Percentiles rank a stretch among this genome's conserved stretches.
Evolutionary conservation across 2,113 vertebrate genomes (phyloP).

Genomic region (Neogobius melanostomus): DNA sequence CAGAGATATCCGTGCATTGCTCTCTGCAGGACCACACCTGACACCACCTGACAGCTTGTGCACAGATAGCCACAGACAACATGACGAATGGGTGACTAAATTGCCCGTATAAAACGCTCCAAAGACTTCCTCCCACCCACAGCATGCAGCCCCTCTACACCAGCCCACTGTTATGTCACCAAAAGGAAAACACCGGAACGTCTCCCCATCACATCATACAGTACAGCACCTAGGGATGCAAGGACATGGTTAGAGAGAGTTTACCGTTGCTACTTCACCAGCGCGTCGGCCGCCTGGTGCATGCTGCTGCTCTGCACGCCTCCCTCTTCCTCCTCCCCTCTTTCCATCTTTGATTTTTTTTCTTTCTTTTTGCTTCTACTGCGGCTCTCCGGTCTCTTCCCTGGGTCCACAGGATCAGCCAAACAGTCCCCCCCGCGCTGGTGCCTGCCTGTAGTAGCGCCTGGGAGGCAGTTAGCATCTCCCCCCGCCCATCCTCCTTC

Average conservation of each 20-base stretch:
- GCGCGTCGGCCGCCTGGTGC: constrained; percentile 46
- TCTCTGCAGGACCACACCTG: constrained; percentile 72
- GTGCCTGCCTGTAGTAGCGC: constrained; percentile 60
- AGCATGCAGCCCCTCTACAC: constrained; percentile 20
- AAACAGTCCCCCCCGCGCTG: constrained; percentile 58
- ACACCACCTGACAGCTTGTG: constrained; percentile 59
- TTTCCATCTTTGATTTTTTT: constrained; percentile 52
- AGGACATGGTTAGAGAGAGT: constrained; percentile 33
- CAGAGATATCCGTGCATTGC: constrained; percentile 26
- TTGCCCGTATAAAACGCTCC: constrained; percentile 15
- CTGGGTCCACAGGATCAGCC: constrained; percentile 58
- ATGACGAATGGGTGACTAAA: constrained; percentile 8
- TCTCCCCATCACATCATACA: constrained; percentile 28
- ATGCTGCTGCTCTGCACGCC: constrained; percentile 63
- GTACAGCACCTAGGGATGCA: constrained; percentile 38
- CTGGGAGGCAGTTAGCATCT: constrained; percentile 53
- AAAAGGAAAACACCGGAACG: constrained; percentile 9
- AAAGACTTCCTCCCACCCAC: constrained; percentile 14
- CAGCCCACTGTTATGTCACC: constrained; percentile 32
- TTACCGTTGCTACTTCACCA: constrained; percentile 73
- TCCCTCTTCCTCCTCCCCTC: constrained; percentile 64
- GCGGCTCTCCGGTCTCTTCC: constrained; percentile 52
- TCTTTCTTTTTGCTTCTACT: constrained; percentile 26
- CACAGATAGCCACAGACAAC: constrained; percentile 21
- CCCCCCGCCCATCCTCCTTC: constrained; percentile 46